Base-by-base conservation (phyloP, 1,140 invertebrate species). In the Potamilus streckersoni region DNA sequence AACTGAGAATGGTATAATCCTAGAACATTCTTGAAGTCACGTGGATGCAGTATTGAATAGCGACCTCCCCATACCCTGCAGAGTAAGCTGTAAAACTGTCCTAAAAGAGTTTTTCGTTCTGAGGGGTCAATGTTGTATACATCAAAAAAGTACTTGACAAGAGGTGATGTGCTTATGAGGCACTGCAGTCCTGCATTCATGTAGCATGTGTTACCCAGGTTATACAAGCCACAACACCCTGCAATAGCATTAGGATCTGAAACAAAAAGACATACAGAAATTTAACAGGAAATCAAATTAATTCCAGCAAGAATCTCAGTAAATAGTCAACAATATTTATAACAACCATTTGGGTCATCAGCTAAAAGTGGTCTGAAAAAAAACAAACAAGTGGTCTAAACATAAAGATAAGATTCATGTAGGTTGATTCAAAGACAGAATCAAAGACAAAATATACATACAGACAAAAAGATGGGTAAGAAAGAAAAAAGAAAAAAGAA, bases 171-270 rank as follows among this genome's bases (percentile, higher is more conserved):
- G 72, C 82, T 84, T 69, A 89, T 80, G 49, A 94, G 88, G 86
- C 93, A 93, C 85, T 94, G 94, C 27, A 94, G 86, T 1, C 93
- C 93, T 55, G 93, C 91, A 85, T 93, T 93, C 93, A 94, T 94
- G 84, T 94, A 94, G 83, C 93, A 94, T 11, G 93, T 94, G 83
- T 94, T 94, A 64, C 93, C 93, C 38, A 94, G 89, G 81, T 94
- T 94, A 31, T 91, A 89, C 74, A 94, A 89, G 60, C 93, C 93
- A 84, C 93, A 94, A 64, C 92, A 91, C 59, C 93, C 93, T n/a
- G 91, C 89, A 20, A 80, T 69, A 19, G 85, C 84, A 66, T 75
- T 72, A 0, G 77, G 62, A 84, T 89, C 88, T 90, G 78, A 4
- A 82, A 78, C 38, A 16, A 64, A 67, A 63, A 20, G 20, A 31